Evolutionary conservation across 2,888 invertebrate species (phyloP).

Genomic region (Aelia acuminata): DNA sequence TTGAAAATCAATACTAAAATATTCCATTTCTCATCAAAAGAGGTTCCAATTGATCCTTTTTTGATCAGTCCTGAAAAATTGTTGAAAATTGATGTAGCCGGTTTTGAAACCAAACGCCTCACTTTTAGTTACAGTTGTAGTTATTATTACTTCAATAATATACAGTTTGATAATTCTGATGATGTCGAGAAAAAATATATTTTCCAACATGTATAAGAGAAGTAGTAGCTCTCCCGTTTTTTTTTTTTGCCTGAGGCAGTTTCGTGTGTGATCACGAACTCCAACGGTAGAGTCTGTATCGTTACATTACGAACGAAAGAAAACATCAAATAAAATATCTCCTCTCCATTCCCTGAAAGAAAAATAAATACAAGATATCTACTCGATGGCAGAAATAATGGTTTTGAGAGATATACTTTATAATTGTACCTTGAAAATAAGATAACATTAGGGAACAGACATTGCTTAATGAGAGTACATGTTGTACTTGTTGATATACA

Average conservation of each 20-base stretch:
- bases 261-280: conserved; percentile 2
- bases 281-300: not conserved
- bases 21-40: no score
- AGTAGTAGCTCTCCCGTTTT: not conserved
- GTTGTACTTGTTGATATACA: not conserved
- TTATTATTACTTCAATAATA: no score
- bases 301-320: not conserved
- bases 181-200: not conserved
- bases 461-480: not conserved
- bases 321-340: conserved; percentile 9
- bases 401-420: not conserved
- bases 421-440: not conserved
- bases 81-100: no score
- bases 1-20: no score
- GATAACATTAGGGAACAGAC: not conserved
- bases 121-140: no score
- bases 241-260: not conserved
- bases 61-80: no score
- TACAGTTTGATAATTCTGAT: not conserved
- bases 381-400: not conserved
- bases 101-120: no score
- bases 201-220: not conserved
- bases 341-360: not conserved
- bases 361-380: not conserved
- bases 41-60: no score